Base-by-base conservation (phyloP, 2,113 vertebrate genomes). In the Microcebus murinus region DNA sequence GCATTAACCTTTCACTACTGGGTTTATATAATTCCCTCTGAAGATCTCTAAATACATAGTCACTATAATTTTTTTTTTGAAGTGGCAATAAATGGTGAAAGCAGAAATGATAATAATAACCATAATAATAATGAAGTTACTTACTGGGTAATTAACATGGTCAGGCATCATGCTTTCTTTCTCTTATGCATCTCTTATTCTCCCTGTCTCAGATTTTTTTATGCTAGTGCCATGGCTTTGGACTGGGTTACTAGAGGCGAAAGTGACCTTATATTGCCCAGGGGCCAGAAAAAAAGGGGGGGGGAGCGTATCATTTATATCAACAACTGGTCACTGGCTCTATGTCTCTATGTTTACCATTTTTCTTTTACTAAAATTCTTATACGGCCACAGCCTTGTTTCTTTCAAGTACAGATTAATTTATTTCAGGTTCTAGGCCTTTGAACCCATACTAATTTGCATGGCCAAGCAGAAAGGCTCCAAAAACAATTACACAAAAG, bases 371-470 rank as follows among this genome's bases (percentile, higher is more conserved):
- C 36, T 92, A 59, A 95, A 97, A 91, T 65, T 86, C 70, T 80
- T 87, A 27, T 3, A 68, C 0, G 42, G 61, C 42, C 86, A 90
- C 39, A 93, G 59, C 39, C 79, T 84, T 63, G 34, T 84, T 94
- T 59, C 86, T 95, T 95, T 89, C 74, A 90, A 79, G 73, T 70
- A 91, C 15, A 77, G 73, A 91, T 82, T 36, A 84, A 90, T 96
- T 90, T 93, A 90, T 87, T 94, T 93, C 50, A 83, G 77, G 45
- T 65, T 83, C 63, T 61, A 17, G 61, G 50, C 52, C 74, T 73
- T 57, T 81, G 96, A 97, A 96, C 87, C 70, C 65, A 87, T 25
- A 39, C 63, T 95, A 86, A 94, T 84, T 96, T 96, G 50, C 95
- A 97, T 76, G 36, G 50, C 82, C 80, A 95, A 96, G 83, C 3